Evolutionary conservation across 2,113 vertebrate genomes (phyloP).

Genomic region (Psephotus haematonotus): DNA sequence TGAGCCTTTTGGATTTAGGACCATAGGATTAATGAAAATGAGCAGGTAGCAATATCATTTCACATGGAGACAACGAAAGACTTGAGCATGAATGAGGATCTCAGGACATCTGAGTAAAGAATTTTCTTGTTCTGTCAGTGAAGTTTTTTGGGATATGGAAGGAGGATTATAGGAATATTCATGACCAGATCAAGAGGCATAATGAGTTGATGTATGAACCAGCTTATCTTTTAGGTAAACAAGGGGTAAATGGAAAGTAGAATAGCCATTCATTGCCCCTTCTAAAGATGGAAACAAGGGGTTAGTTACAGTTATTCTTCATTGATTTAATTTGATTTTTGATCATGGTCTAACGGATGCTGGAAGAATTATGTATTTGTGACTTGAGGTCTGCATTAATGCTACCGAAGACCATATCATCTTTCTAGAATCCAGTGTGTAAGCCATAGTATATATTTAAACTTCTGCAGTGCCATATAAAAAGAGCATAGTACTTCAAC

Average conservation of each 20-base stretch:
- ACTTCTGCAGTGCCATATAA: not conserved
- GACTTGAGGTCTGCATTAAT: not conserved
- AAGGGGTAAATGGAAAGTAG: slow-evolving; percentile 80
- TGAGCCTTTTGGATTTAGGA: slow-evolving; percentile 75
- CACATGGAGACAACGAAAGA: slow-evolving; percentile 86
- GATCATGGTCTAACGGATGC: not conserved
- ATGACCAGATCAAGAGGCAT: slow-evolving; percentile 88
- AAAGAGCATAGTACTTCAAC: not conserved
- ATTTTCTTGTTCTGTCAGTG: slow-evolving; percentile 66
- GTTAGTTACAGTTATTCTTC: slow-evolving; percentile 54
- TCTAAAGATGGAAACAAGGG: not conserved
- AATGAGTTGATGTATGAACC: slow-evolving; percentile 87
- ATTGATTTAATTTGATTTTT: slow-evolving; percentile 15
- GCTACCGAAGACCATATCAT: not conserved
- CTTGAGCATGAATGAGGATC: slow-evolving; percentile 79
- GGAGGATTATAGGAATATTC: slow-evolving; percentile 97
- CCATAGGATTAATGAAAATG: slow-evolving; percentile 80
- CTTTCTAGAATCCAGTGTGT: not conserved
- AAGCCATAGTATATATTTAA: not conserved
- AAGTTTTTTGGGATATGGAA: slow-evolving; percentile 80
- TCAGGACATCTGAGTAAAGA: slow-evolving; percentile 53
- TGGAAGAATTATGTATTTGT: not conserved
- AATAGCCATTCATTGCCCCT: slow-evolving; percentile 37
- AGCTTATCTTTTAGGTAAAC: slow-evolving; percentile 96
- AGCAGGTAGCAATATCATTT: slow-evolving; percentile 83